Evolutionary conservation across 2,113 vertebrate genomes (phyloP).

Genomic region (Eulemur macaco): DNA sequence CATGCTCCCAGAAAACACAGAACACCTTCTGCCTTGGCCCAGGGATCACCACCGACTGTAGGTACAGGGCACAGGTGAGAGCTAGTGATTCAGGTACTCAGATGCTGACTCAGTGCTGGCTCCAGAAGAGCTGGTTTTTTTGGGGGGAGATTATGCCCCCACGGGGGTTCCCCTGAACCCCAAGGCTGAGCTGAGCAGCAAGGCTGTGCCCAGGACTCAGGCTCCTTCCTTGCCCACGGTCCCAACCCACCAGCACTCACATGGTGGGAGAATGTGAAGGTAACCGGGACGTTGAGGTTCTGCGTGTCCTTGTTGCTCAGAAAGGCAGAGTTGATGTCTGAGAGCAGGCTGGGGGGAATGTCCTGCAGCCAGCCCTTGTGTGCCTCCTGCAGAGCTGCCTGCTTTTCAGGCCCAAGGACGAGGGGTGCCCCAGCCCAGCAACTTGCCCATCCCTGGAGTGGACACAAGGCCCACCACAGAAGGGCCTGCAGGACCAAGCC

Average conservation of each 20-base stretch:
- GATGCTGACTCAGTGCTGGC: background rate
- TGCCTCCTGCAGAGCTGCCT: background rate
- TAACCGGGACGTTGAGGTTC: conserved; percentile 76
- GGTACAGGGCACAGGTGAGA: background rate
- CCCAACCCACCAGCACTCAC: conserved; percentile 27
- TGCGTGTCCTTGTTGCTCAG: conserved; percentile 79
- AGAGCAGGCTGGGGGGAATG: conserved; percentile 78
- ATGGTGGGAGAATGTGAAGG: conserved; percentile 78
- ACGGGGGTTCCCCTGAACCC: background rate
- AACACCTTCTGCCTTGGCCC: background rate
- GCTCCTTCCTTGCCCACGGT: rapidly evolving
- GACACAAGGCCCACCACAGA: conserved; percentile 78
- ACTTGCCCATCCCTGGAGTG: conserved; percentile 73
- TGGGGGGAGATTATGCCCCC: background rate
- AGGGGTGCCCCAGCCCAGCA: conserved; percentile 61
- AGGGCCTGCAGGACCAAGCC: background rate
- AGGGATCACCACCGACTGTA: background rate
- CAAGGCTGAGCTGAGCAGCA: background rate
- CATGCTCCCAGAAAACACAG: conserved; percentile 84
- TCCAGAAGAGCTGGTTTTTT: background rate
- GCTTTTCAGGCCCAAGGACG: background rate
- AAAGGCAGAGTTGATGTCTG: conserved; percentile 81
- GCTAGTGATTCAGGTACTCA: background rate
- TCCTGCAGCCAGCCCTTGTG: background rate
- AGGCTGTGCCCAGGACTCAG: background rate